Base-by-base conservation (phyloP, 2,888 invertebrate genomes). In the Eupithecia exiguata region DNA sequence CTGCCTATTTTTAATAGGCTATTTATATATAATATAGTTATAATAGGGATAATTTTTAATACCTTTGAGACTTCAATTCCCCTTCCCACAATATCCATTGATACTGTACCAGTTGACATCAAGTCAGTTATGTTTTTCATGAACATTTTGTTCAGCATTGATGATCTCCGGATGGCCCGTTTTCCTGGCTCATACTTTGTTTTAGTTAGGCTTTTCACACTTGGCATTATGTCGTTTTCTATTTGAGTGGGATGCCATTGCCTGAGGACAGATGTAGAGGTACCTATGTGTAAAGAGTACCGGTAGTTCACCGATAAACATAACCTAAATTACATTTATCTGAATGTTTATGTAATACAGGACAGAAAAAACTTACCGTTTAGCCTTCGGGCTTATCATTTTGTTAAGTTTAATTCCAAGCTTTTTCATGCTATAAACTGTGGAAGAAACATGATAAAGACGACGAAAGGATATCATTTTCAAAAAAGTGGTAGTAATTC, bases 111-210 rank as follows among this genome's bases (percentile, higher is more conserved):
- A 0, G 96, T 96, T 1, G 97, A 96, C 95, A 98, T 95, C 46
- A 97, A 89, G 86, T 97, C 97, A 0, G 97, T 97, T 12, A 98
- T 96, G 75, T 97, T 94, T 81, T 96, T 95, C 97, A 98, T 97
- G 83, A 98, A 97, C 68, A 98, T 85, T 89, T 97, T 97, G 87
- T 97, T 97, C 1, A 98, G 89, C 78, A 97, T 96, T 1, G 95
- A 91, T 35, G 96, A 91, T 81, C 97, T 94, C 61, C 96, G 95
- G 0, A 91, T 88, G 14, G 95, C 95, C 16, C 93, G 91, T 67
- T 95, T 95, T 16, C 94, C 93, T 40, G 95, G 95, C 72, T 95
- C 95, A 82, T 93, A 88, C 73, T 92, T 88, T 25, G 92, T 92
- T 82, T 92, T 94, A 1, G 91, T 88, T 40, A 95, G 81, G 78